phyloP scores from a whole-genome alignment of 2,113 vertebrate species.

The Tympanuchus pallidicinctus region DNA sequence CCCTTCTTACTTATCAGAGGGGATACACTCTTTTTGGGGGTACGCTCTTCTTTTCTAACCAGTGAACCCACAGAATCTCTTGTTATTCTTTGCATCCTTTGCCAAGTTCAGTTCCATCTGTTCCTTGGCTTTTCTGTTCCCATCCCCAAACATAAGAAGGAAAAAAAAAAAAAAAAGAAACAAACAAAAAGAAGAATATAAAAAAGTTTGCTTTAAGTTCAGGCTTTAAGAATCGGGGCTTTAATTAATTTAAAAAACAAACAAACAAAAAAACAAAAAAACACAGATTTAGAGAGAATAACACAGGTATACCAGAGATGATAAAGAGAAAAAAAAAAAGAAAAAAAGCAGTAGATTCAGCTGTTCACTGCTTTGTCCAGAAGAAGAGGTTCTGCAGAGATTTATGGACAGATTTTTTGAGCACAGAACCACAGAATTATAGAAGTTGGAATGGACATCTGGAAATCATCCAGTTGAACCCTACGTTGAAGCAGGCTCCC shows the following conservation, averaged over 20 bases:
- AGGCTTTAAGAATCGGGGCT: background rate
- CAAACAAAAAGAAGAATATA: background rate
- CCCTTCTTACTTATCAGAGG: no score
- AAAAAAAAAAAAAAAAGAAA: background rate
- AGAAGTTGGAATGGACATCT: no score
- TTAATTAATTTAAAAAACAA: background rate
- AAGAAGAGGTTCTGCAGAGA: background rate
- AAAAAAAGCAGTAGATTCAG: background rate
- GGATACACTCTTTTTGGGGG: no score
- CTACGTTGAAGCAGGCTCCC: no score
- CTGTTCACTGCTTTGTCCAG: background rate
- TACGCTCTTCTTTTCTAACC: no score
- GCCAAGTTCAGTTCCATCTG: background rate
- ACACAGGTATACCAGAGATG: background rate
- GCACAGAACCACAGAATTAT: no score
- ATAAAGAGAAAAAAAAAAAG: background rate
- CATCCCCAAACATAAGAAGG: background rate
- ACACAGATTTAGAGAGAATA: background rate
- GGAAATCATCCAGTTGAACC: no score
- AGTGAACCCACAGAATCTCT: no score
- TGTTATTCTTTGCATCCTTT: background rate
- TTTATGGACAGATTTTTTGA: background rate
- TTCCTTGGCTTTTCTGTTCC: background rate
- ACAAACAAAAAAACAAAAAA: no score
- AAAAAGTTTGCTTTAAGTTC: background rate